Evolutionary conservation across 2,888 invertebrate species (phyloP), one percentile per base, ranked within the genome.

Genomic region (Lasioglossum calceatum): DNA sequence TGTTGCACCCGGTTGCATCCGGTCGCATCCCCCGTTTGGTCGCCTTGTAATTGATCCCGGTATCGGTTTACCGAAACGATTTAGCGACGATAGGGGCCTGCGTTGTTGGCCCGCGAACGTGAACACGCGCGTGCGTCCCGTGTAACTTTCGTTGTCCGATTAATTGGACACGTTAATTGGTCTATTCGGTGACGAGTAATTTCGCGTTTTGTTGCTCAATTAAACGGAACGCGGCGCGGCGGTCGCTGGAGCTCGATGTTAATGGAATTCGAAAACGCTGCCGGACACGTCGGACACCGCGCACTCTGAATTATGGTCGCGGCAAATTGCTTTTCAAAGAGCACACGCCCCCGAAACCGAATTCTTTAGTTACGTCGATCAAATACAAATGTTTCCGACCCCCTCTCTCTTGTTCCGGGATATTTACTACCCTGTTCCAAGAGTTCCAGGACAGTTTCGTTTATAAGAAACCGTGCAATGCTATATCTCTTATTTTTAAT

Each of bases 121-220:
- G 54, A 54, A 58, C 58, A 32, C 64, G 32, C 32, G 23, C 10
- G 54, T 36, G 75, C 58, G 54, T 58, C 7, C 50, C 39, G 44
- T 32, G 77, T 67, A 47, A 77, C 67, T 77, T 77, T 77, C 67
- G 70, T 77, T 39, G 36, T 19, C 47, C 50, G 70, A 70, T 77
- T 77, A 77, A 77, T 77, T 70, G 77, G 47, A 47, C 77, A 32
- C 77, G 77, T 77, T 77, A 77, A 77, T 77, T 70, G 77, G 67
- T n/a, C 32, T 39, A 5, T 79, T 74, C 23, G n/a, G 50, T 58
- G 74, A 14, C 27, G 73, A 39, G 64, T 83, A 83, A 84, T 77
- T 73, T 77, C 42, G 54, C 73, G 84, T 74, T 83, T 77, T 74
- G 58, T 58, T 36, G 77, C 12, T n/a, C 44, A 72, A 73, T 84